Percentiles rank a stretch among this genome's conserved stretches.
Evolutionary conservation across 1,140 invertebrate genomes (phyloP).

Genomic region (Atta texana): DNA sequence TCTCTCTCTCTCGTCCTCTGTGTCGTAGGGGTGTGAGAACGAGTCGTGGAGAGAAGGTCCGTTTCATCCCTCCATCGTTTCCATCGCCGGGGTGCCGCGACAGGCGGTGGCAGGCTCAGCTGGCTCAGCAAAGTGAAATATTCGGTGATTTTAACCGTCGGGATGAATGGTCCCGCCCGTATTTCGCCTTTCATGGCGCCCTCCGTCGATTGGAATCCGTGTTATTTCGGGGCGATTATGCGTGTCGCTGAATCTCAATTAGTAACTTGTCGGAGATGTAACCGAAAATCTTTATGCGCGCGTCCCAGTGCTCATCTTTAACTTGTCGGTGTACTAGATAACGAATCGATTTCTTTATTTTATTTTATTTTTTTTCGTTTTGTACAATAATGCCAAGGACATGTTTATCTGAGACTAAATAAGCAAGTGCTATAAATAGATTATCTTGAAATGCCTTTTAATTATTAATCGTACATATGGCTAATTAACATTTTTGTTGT

Average conservation of each 20-base stretch:
- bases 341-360: background rate
- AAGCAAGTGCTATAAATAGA: background rate
- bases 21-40: constrained; percentile 10
- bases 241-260: constrained; percentile 85
- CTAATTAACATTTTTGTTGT: constrained; percentile 4
- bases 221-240: constrained; percentile 84
- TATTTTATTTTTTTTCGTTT: background rate
- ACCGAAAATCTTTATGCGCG: constrained; percentile 54
- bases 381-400: background rate
- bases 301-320: background rate
- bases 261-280: constrained; percentile 73
- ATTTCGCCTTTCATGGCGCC: constrained; percentile 77
- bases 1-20: background rate
- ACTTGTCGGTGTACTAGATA: background rate
- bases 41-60: constrained; percentile 56
- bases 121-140: constrained; percentile 83
- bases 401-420: constrained; percentile 1
- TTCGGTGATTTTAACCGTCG: constrained; percentile 84
- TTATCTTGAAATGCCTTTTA: background rate
- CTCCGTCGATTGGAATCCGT: constrained; percentile 84
- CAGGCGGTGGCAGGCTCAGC: constrained; percentile 77
- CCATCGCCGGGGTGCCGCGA: constrained; percentile 72
- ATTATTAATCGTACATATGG: background rate
- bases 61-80: constrained; percentile 72
- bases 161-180: constrained; percentile 82